These are phyloP conservation scores for Gallinago media DNA, from an alignment of 2,113 vertebrate genomes.

Conservation along the genomic window DNA sequence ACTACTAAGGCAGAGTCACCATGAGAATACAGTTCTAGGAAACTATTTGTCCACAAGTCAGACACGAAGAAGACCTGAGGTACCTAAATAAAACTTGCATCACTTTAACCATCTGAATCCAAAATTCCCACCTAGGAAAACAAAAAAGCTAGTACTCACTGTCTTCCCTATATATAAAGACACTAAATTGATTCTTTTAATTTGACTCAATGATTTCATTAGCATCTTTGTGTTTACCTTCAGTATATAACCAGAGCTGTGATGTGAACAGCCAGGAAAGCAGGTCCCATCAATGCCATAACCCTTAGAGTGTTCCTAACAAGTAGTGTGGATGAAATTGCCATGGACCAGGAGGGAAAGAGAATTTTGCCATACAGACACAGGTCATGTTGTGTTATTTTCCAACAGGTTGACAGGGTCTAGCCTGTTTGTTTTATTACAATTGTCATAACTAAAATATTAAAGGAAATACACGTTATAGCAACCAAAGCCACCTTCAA, in stretches of 20 bases:
- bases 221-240: neutral
- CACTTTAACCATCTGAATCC: neutral
- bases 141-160: neutral
- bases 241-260: neutral
- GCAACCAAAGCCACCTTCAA: neutral
- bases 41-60: neutral
- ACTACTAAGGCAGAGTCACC: neutral
- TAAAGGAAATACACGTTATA: neutral
- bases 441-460: neutral
- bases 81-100: neutral
- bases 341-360: neutral
- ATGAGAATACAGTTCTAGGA: neutral
- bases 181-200: neutral
- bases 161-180: neutral
- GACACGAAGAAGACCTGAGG: neutral
- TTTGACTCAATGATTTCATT: neutral
- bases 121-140: neutral
- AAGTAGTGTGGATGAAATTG: neutral
- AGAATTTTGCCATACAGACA: neutral
- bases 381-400: fast-evolving
- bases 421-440: neutral
- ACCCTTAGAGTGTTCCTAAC: neutral
- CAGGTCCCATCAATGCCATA: neutral
- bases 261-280: neutral
- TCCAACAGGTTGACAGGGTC: neutral